These are phyloP conservation scores for Cotesia congregata DNA, from an alignment of 2,888 invertebrate species.

Conservation along the genomic window DNA sequence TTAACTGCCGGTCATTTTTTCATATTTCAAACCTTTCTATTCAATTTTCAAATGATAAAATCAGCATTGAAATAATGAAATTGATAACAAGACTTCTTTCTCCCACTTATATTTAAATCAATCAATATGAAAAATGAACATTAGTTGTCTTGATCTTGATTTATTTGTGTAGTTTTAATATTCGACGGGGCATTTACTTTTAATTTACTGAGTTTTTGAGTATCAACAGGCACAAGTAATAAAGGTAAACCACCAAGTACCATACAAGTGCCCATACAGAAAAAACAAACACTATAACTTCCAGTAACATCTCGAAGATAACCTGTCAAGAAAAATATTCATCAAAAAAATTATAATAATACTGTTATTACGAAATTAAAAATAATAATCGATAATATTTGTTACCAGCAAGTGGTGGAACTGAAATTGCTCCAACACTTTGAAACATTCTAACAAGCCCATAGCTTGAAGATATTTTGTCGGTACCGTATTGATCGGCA, in stretches of 20 bases:
- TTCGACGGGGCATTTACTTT: slow-evolving; percentile 15
- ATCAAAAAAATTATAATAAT: neutral
- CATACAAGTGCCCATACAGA: slow-evolving; percentile 85
- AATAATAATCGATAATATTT: neutral
- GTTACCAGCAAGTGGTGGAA: slow-evolving; percentile 80
- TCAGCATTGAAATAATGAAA: neutral
- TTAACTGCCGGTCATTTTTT: neutral
- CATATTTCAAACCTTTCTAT: neutral
- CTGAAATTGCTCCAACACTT: slow-evolving; percentile 80
- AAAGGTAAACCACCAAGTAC: slow-evolving; percentile 79
- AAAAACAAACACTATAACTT: slow-evolving; percentile 80
- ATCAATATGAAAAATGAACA: slow-evolving; percentile 12
- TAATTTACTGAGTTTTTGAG: slow-evolving; percentile 55
- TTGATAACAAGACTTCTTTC: slow-evolving; percentile 9
- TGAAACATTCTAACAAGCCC: slow-evolving; percentile 84
- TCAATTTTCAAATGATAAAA: neutral
- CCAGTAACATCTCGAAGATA: slow-evolving; percentile 79
- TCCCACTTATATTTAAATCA: slow-evolving; percentile 29
- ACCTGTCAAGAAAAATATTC: slow-evolving; percentile 68
- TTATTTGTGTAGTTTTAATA: slow-evolving; percentile 23
- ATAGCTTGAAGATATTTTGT: slow-evolving; percentile 82
- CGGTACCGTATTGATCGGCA: slow-evolving; percentile 82
- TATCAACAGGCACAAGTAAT: slow-evolving; percentile 69
- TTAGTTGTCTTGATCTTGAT: slow-evolving; percentile 32
- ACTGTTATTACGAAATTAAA: slow-evolving; percentile 5